These are phyloP conservation scores for Phylloscopus whistleri DNA, from an alignment of 2,113 vertebrate genomes.

Conservation along the genomic window DNA sequence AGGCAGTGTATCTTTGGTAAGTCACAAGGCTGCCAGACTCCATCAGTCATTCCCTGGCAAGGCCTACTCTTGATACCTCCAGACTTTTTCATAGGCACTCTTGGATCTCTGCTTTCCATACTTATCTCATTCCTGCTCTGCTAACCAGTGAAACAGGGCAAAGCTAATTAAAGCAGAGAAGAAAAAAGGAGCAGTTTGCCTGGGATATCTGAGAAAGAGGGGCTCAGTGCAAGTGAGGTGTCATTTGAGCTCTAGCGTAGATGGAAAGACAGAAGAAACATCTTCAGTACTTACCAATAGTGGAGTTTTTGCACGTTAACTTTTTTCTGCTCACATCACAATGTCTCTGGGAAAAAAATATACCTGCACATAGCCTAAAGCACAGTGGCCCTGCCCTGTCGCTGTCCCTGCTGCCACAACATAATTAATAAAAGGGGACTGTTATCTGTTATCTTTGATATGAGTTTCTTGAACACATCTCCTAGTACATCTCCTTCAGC, in stretches of 20 bases:
- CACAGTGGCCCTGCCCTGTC: background rate
- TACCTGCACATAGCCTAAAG: background rate
- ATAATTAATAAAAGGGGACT: background rate
- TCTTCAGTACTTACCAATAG: background rate
- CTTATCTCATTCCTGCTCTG: background rate
- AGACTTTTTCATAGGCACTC: background rate
- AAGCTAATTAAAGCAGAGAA: background rate
- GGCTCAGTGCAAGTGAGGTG: background rate
- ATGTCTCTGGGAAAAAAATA: background rate
- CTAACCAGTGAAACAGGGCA: background rate
- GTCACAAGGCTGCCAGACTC: background rate
- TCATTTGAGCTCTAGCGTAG: background rate
- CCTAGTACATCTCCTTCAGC: background rate
- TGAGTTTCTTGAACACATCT: background rate
- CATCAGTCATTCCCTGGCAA: background rate
- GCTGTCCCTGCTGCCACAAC: background rate
- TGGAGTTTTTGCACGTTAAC: accelerated
- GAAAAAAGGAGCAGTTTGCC: background rate
- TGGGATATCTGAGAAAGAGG: background rate
- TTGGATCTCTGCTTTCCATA: background rate
- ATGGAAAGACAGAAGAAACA: background rate
- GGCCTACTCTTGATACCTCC: accelerated
- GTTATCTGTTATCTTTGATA: background rate
- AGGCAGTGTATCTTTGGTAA: background rate
- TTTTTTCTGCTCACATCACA: background rate